Base-by-base conservation (phyloP, 2,888 invertebrate species). In the Plusia festucae region DNA sequence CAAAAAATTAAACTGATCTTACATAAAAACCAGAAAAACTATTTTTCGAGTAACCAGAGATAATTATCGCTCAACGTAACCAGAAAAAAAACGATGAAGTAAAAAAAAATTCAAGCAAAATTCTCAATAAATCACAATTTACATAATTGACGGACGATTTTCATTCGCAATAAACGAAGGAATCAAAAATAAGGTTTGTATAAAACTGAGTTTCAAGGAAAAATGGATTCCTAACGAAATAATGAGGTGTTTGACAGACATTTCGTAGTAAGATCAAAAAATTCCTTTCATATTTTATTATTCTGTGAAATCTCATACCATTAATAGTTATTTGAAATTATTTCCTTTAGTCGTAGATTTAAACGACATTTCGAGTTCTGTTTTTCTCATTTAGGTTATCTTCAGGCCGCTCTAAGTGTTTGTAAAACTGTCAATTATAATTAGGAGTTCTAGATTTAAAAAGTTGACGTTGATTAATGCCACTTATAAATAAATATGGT, bases 171-270 rank as follows among this genome's bases (percentile, higher is more conserved):
- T 11, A 51, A 67, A 57, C n/a, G 44, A 72, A 73, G 15, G 62
- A 15, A 18, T 11, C 1, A 32, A 27, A 55, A 68, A 60, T 54
- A 60, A 46, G 52, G 22, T 49, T 44, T 57, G 53, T 40, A 46
- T 34, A 11, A 15, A 49, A 51, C 32, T 60, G 55, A 64, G 24
- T 60, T 64, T 46, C 53, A 40, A 9, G 30, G 30, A 30, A 30
- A 30, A 30, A 30, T 9, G 8, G 8, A 30, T 30, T 30, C 30
- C 34, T 16, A n/a, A 20, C 22, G 11, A 53, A 18, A 49, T 78
- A 78, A 78, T 74, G 54, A 78, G 56, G n/a, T 61, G 51, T 65
- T 68, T 73, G 64, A 68, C 60, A 62, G 63, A 54, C 53, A 32
- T 73, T 64, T 54, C 46, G 8, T 24, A 27, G 61, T 53, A 53